Conservation (phyloP, 2,113 vertebrate genomes). For the Siniperca knerii region DNA sequence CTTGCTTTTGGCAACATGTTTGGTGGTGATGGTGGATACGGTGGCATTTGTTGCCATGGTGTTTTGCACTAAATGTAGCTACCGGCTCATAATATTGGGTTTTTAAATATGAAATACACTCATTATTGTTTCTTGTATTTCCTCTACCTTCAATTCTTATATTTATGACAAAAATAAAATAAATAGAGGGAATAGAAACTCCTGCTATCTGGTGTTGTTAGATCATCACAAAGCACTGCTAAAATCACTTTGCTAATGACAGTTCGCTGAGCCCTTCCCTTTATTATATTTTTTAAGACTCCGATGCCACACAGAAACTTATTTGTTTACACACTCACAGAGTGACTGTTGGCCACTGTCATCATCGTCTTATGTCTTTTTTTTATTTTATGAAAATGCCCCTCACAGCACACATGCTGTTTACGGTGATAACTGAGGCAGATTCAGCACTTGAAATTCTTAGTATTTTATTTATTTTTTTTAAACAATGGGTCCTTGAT, state of each 20-base stretch:
- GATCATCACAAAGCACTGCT: too few species aligned
- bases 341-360: too few species aligned
- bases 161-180: background rate
- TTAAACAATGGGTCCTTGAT: background rate
- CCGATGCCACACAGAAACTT: too few species aligned
- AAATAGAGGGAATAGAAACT: background rate
- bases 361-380: too few species aligned
- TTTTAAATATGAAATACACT: background rate
- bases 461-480: too few species aligned
- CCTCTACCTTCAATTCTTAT: background rate
- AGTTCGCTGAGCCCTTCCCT: background rate
- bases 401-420: background rate
- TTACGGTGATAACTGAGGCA: too few species aligned
- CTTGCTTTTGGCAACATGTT: constrained; percentile 34
- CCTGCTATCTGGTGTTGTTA: background rate
- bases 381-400: background rate
- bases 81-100: background rate
- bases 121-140: background rate
- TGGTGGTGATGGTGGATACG: constrained; percentile 10
- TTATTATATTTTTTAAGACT: too few species aligned
- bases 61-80: constrained; percentile 22
- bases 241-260: background rate
- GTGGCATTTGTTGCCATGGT: constrained; percentile 50
- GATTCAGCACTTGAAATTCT: background rate
- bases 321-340: too few species aligned